Evolutionary conservation across 2,113 vertebrate genomes (phyloP), one percentile per base, ranked within the genome.

Genomic region (Tupaia chinensis): DNA sequence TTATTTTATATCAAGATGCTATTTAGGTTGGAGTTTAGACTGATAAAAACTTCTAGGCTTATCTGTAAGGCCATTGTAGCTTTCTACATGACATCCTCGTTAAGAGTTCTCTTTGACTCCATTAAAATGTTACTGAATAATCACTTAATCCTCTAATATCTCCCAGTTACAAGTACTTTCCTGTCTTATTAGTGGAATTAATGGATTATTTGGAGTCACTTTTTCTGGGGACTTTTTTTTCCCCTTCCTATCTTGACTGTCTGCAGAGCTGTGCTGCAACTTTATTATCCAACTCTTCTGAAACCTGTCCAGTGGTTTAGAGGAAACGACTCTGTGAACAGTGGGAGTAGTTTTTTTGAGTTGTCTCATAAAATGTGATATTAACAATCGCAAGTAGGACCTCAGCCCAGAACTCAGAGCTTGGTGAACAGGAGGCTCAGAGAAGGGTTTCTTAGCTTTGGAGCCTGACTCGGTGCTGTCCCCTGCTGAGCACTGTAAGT

Each of bases 401-500:
- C 89, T 79, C 53, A 34, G 70, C 93, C 63, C 44, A 54, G 58
- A 89, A 77, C 74, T 93, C 94, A 54, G 25, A 61, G 63, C 85
- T 85, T 68, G 58, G 94, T 63, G 86, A 83, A 76, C 12, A 4
- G 7, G 11, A 91, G 76, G 76, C 89, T 95, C 90, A 54, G 94
- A 85, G 95, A 93, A 94, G 95, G 66, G 93, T 97, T 97, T 97
- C 95, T 96, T 87, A 84, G 96, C 97, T 98, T 77, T 56, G 61
- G 97, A 92, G 83, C 85, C 97, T 72, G 91, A 96, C 89, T 98
- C n/a, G 16, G 94, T 97, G 96, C 82, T 87, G 86, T 98, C 96
- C 96, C 98, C 98, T 95, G 98, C 98, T 98, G 98, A 92, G 98
- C 98, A 96, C 95, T 94, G n/a, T 97, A 97, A 98, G 97, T 97